Conservation (phyloP, 2,888 invertebrate species). For the Deilephila elpenor region DNA sequence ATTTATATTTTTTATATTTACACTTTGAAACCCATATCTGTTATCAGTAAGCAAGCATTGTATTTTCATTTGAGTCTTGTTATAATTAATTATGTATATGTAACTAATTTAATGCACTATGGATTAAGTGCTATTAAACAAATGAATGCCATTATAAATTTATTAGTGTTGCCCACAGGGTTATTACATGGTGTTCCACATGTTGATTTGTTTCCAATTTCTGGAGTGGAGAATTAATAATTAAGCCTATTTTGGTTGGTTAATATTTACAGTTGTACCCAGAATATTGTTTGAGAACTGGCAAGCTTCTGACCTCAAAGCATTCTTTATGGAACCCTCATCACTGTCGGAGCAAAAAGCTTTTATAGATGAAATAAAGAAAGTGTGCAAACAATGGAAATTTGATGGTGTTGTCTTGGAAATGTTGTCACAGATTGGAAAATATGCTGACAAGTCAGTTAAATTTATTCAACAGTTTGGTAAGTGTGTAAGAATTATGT, state of each 20-base stretch:
- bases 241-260: not conserved
- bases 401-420: conserved; percentile 97
- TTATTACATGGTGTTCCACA: too few species aligned
- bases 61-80: too few species aligned
- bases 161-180: too few species aligned
- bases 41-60: too few species aligned
- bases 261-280: conserved; percentile 89
- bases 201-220: too few species aligned
- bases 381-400: conserved; percentile 89
- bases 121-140: too few species aligned
- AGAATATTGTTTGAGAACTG: conserved; percentile 95
- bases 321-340: conserved; percentile 87
- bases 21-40: too few species aligned
- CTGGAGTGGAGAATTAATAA: too few species aligned
- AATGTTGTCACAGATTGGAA: conserved; percentile 91
- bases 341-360: conserved; percentile 87
- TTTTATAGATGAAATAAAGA: conserved; percentile 88
- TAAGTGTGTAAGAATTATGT: conserved; percentile 52
- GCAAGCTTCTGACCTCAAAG: conserved; percentile 89
- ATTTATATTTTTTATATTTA: too few species aligned
- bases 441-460: conserved; percentile 87
- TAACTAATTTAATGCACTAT: too few species aligned
- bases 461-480: conserved; percentile 87
- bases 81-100: too few species aligned
- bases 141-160: too few species aligned